Conservation (phyloP, 2,113 vertebrate genomes). For the Seriola aureovittata region DNA sequence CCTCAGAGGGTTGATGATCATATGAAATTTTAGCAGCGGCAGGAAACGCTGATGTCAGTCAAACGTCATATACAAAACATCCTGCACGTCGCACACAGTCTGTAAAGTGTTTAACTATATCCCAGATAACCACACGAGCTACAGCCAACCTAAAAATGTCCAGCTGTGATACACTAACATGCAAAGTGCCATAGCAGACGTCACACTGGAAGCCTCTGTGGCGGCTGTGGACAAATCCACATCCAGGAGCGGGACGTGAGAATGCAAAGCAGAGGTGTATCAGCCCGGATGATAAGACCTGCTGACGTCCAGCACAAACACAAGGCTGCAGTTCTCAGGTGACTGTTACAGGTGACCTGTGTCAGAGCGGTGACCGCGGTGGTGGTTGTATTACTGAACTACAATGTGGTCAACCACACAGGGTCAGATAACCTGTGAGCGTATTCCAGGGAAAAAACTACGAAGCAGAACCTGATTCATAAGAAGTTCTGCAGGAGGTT, state of each 20-base stretch:
- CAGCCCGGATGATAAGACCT: background rate
- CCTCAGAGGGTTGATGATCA: too few relatives aligned
- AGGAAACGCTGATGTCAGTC: too few relatives aligned
- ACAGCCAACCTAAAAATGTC: slow-evolving; percentile 1
- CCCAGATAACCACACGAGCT: background rate
- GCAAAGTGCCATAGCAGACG: slow-evolving; percentile 21
- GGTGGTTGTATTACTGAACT: background rate
- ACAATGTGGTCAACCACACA: background rate
- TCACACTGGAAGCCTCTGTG: background rate
- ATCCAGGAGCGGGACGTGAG: background rate
- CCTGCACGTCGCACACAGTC: background rate
- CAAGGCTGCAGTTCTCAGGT: slow-evolving; percentile 1
- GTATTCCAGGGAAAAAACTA: background rate
- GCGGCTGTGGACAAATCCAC: slow-evolving; percentile 29
- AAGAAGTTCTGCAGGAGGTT: too few relatives aligned
- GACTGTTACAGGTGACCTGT: background rate
- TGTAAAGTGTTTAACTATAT: background rate
- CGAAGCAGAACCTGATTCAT: background rate
- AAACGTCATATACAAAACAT: too few relatives aligned
- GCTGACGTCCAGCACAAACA: slow-evolving; percentile 9
- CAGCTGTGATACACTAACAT: background rate
- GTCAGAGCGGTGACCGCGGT: background rate
- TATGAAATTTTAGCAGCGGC: too few relatives aligned
- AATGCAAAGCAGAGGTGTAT: slow-evolving; percentile 59
- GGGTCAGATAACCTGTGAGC: background rate